A percentile compares a stretch with the other conserved stretches of the same genome.
phyloP scores from a whole-genome alignment of 2,888 invertebrate genomes.

The Pollenia griseotomentosa region DNA sequence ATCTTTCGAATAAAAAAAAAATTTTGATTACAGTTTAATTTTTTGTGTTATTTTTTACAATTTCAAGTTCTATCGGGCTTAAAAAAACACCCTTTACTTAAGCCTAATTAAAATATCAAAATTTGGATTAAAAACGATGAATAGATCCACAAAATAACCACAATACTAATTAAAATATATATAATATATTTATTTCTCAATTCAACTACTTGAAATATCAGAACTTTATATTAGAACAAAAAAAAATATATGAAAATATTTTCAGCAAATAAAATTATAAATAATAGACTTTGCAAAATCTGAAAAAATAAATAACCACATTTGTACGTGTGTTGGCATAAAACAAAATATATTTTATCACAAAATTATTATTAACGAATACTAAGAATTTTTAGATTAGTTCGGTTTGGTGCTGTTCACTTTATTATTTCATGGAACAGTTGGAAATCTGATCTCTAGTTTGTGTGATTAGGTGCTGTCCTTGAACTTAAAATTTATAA shows the following conservation, averaged over 20 bases:
- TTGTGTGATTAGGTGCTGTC: conserved; percentile 18
- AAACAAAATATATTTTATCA: background rate
- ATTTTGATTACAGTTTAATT: no score
- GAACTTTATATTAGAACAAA: conserved; percentile 2
- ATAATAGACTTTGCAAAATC: background rate
- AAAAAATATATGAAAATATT: background rate
- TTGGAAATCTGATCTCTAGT: conserved; percentile 49
- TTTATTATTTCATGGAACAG: conserved; percentile 49
- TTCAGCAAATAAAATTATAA: background rate
- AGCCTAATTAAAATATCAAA: no score
- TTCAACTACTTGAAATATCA: conserved; percentile 10
- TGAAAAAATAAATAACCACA: conserved; percentile 5
- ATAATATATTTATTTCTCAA: background rate
- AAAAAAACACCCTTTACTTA: no score
- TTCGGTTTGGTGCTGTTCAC: background rate
- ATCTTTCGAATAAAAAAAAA: no score
- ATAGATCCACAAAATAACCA: no score
- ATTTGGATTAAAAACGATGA: no score
- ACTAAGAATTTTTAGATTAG: conserved; percentile 13
- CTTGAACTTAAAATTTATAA: conserved; percentile 64
- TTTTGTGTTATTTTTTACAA: no score
- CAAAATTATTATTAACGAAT: conserved; percentile 34
- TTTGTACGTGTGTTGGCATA: conserved; percentile 9
- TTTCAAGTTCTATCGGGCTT: no score
- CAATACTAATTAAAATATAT: no score